Evolutionary conservation across 2,888 invertebrate genomes (phyloP), one percentile per base, ranked within the genome.

Genomic region (Carcina quercana): DNA sequence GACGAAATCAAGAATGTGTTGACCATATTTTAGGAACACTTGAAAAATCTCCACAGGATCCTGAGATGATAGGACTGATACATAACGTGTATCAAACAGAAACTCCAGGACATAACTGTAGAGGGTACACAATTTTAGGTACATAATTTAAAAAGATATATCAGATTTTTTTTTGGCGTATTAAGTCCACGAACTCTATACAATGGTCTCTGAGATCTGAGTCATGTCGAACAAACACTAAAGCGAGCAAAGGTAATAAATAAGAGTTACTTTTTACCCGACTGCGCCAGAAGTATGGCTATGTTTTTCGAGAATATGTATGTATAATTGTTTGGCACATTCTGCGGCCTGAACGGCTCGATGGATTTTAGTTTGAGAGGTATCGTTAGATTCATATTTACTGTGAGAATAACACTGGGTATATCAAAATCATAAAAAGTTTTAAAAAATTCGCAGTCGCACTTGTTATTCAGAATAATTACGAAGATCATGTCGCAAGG

Each of bases 71-170:
- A 3, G 73, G 59, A 2, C 58, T 87, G 1, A 55, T 86, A 1
- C 85, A 86, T 38, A 74, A 72, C 33, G 57, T 84, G 4, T 84
- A 79, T 44, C 57, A 73, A 5, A 64, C 59, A 31, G 72, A 80
- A 8, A 85, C 86, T 32, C 47, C 69, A 34, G 86, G 87, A 1
- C 90, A 91, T 54, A 85, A 88, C 7, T 89, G 86, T 54, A 70
- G 91, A 43, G 92, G 92, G 1, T 91, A 84, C 53, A 68, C 86
- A 4, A 58, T 92, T 30, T 49, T 82, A 1, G 64, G 32, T 34
- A 19, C 22, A 26, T 4, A n/a, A n/a, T n/a, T n/a, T 12, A 22
- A n/a, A 21, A 21, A 6, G 10, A 22, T 22, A 2, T n/a, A 22
- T 19, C 19, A 19, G 6, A 19, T 8, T 2, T 19, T 2, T 3